These are phyloP conservation scores for Corythoichthys intestinalis DNA, from an alignment of 2,113 vertebrate genomes.

Conservation along the genomic window DNA sequence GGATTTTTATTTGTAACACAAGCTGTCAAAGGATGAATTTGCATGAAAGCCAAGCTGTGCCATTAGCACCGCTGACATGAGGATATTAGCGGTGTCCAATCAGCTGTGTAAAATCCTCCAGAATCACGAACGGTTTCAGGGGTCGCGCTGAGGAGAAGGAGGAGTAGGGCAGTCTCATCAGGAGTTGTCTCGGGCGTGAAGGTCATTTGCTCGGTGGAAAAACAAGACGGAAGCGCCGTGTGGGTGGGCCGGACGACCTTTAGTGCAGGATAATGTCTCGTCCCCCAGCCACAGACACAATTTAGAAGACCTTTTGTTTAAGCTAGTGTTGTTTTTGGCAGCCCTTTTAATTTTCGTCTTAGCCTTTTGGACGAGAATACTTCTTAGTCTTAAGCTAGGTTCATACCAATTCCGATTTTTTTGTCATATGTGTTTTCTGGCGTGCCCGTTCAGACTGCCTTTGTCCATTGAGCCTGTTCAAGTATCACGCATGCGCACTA, in stretches of 20 bases:
- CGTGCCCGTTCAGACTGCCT: too few species aligned
- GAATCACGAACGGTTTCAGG: slow-evolving; percentile 49
- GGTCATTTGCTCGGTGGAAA: slow-evolving; percentile 67
- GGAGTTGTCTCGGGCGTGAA: slow-evolving; percentile 61
- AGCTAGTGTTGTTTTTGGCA: not conserved
- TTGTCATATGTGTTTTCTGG: too few species aligned
- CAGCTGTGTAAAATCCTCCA: slow-evolving; percentile 70
- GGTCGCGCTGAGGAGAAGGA: slow-evolving; percentile 25
- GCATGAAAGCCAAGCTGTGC: slow-evolving; percentile 69
- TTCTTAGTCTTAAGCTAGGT: too few species aligned
- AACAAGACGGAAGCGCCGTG: slow-evolving; percentile 83
- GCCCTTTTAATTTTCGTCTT: too few species aligned
- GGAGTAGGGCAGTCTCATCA: slow-evolving; percentile 42
- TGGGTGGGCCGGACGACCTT: slow-evolving; percentile 79
- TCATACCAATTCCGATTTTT: too few species aligned
- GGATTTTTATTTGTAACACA: slow-evolving; percentile 38
- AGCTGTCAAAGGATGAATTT: slow-evolving; percentile 63
- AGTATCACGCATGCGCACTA: too few species aligned
- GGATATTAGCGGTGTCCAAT: slow-evolving; percentile 65
- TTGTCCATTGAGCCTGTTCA: too few species aligned
- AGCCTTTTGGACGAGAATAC: too few species aligned
- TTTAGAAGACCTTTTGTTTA: not conserved
- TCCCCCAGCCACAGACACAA: slow-evolving; percentile 73
- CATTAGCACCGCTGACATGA: slow-evolving; percentile 65
- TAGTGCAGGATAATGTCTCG: slow-evolving; percentile 85